Evolutionary conservation across 2,888 invertebrate species (phyloP).

Genomic region (Dorcus hopei): DNA sequence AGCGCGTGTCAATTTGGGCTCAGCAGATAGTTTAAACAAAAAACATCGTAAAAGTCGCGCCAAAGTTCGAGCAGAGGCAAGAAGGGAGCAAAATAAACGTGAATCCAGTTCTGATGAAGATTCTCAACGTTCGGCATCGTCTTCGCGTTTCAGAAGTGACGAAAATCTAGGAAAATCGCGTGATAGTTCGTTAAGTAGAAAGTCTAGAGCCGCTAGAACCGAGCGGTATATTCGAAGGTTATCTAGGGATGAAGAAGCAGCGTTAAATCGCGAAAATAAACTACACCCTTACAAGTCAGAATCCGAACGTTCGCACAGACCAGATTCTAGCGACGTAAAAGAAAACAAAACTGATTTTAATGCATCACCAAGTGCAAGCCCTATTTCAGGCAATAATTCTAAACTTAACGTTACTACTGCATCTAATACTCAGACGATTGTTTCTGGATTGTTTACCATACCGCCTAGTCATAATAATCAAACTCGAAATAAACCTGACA

Average conservation of each 20-base stretch:
- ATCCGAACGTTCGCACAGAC: conserved; percentile 32
- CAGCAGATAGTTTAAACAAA: conserved; percentile 53
- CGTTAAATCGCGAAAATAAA: conserved; percentile 52
- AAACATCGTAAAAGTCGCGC: conserved; percentile 58
- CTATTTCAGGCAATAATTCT: conserved; percentile 25
- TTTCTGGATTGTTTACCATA: conserved; percentile 45
- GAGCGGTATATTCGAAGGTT: conserved; percentile 76
- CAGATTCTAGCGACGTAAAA: neutral
- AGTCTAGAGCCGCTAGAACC: conserved; percentile 71
- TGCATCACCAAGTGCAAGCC: conserved; percentile 38
- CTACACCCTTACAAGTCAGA: conserved; percentile 41
- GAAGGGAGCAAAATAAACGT: conserved; percentile 56
- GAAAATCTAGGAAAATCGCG: conserved; percentile 57
- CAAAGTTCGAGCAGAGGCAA: conserved; percentile 66
- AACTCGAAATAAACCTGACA: conserved; percentile 38
- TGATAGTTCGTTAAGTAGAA: conserved; percentile 59
- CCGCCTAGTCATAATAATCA: conserved; percentile 43
- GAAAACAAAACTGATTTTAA: conserved; percentile 13
- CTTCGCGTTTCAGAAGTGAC: conserved; percentile 66
- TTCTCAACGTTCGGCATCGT: conserved; percentile 65
- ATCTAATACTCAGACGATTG: conserved; percentile 2
- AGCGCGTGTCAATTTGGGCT: conserved; percentile 37
- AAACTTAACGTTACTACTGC: conserved; percentile 8
- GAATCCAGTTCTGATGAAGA: conserved; percentile 70
- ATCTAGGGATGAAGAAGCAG: conserved; percentile 66